Evolutionary conservation across 2,113 vertebrate species (phyloP), one percentile per base, ranked within the genome.

Genomic region (Nasalis larvatus): DNA sequence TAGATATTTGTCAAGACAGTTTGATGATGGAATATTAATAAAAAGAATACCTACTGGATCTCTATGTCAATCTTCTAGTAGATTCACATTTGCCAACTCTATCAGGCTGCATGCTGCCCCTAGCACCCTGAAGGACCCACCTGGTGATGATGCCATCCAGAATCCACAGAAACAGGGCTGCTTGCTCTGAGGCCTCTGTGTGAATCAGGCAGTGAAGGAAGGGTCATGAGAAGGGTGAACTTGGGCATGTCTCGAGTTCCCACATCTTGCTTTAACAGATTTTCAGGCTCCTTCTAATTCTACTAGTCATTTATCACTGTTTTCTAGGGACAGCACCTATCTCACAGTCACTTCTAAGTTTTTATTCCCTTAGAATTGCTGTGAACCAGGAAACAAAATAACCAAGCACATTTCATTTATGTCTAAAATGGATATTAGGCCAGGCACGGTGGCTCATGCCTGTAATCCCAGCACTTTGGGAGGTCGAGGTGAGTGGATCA

Each of bases 351-450:
- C 12, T 17, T 76, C 14, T 47, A 30, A 63, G 27, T 56, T 95
- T 87, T 89, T 74, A 78, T 89, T 89, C 71, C 52, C 91, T 93
- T 91, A 74, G 60, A 85, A 96, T 47, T 88, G 30, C 25, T 73
- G 9, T 86, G 90, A 54, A 83, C 60, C 35, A 83, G 76, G 58
- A 95, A 92, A 74, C 40, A 82, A 80, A 92, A 91, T 71, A 66
- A 77, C 4, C 30, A 87, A 80, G 14, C 2, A 30, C 73, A 91
- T 82, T 92, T 91, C 56, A 74, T 45, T 32, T n/a, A 63, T 68
- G 60, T 84, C n/a, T 92, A 80, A 89, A 74, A 80, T 89, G 47
- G 20, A 45, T 91, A 82, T 40, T 82, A 82, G 52, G 18, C 52
- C 1, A 0, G 52, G 52, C 52, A 54, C 6, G 2, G 52, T 54